These are phyloP conservation scores for Paratrypauchen microcephalus DNA, from an alignment of 2,797 vertebrate species.

Conservation along the genomic window DNA sequence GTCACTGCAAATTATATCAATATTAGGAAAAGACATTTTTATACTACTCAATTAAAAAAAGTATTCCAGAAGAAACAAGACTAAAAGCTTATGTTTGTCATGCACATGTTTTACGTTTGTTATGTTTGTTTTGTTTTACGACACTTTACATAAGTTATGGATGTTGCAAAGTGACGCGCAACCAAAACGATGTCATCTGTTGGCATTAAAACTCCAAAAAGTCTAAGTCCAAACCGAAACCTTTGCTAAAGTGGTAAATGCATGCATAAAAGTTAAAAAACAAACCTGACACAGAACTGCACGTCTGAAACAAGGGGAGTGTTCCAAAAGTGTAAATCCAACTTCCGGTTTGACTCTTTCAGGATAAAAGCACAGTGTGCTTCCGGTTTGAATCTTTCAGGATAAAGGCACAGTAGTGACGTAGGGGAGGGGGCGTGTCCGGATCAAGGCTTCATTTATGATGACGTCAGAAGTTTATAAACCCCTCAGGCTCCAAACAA, in stretches of 20 bases:
- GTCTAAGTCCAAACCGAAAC: background rate
- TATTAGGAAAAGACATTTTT: no score
- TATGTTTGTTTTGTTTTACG: background rate
- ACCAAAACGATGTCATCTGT: no score
- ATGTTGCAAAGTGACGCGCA: background rate
- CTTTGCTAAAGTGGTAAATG: background rate
- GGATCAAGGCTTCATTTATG: no score
- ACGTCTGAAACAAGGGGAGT: background rate
- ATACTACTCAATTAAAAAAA: no score
- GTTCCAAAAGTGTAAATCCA: background rate
- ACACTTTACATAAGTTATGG: background rate
- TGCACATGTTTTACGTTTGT: background rate
- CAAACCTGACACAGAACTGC: background rate
- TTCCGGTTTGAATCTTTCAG: background rate
- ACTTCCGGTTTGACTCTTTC: slow-evolving; percentile 1
- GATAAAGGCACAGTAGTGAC: background rate
- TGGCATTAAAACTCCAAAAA: background rate
- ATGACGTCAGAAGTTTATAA: no score
- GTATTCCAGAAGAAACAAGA: no score
- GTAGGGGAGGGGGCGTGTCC: no score
- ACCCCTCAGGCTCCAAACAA: no score
- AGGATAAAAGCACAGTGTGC: no score
- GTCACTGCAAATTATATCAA: no score
- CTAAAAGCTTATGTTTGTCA: background rate
- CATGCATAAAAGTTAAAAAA: background rate